Evolutionary conservation across 2,797 vertebrate genomes (phyloP), one percentile per base, ranked within the genome.

Genomic region (Typhlichthys subterraneus): DNA sequence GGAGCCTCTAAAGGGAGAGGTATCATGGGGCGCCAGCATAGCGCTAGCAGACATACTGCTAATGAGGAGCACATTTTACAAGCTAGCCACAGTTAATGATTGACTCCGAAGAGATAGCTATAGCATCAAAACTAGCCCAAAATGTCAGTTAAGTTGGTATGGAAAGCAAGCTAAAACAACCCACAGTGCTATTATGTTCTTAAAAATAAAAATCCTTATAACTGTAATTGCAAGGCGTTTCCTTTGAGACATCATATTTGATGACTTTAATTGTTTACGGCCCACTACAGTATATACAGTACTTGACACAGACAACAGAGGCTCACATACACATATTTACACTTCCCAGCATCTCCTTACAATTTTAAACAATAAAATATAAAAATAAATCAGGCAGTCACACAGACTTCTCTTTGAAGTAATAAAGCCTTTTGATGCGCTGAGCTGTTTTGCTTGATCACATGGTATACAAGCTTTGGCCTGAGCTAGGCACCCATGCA

Each of bases 41-140:
- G 75, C 70, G 70, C 78, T 76, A 80, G 73, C 72, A 82, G 58
- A 81, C 73, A 8, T 72, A 77, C 69, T 75, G 70, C 75, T 89
- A 90, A 87, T 87, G 84, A 88, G 83, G 49, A 80, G 77, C 69
- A 63, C 57, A 69, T 65, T 77, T 79, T 76, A 76, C 67, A 84
- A 73, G 76, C 79, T 10, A 68, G 67, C 75, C 72, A 66, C 76
- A 80, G 71, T 78, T 73, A 67, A 75, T 76, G 71, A 77, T 65
- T 65, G 72, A 73, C 62, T 76, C 61, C 79, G 81, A 81, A 79
- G 13, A 38, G 64, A 69, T 58, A 72, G 63, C 57, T 65, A 63
- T 78, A 59, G 53, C 82, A 80, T 67, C 73, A 73, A 81, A 79
- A 72, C 63, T 60, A 59, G 65, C 71, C 0, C n/a, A 67, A 46